Evolutionary conservation across 2,888 invertebrate species (phyloP).

Genomic region (Ophion ventricosus): DNA sequence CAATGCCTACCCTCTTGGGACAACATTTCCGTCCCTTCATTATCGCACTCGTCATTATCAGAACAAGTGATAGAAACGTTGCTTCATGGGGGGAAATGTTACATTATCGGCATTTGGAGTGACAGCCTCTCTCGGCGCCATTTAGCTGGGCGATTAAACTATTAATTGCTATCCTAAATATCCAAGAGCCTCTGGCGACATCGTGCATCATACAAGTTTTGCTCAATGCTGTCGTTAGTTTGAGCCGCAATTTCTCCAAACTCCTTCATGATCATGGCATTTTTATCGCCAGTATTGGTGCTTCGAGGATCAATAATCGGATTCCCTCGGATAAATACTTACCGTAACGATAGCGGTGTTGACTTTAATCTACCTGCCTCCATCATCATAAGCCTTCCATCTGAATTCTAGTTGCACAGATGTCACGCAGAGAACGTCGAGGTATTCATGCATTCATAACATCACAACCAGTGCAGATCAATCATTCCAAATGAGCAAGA

Average conservation of each 20-base stretch:
- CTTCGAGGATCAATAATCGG: background rate
- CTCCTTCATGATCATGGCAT: background rate
- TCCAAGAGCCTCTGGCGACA: background rate
- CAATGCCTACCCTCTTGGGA: slow-evolving; percentile 28
- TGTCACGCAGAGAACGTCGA: background rate
- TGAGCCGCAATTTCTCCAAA: background rate
- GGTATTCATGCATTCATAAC: background rate
- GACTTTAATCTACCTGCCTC: background rate
- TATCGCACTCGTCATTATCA: background rate
- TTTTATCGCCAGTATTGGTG: background rate
- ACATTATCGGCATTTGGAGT: slow-evolving; percentile 52
- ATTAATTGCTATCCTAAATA: slow-evolving; percentile 44
- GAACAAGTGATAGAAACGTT: slow-evolving; percentile 4
- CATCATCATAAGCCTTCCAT: background rate
- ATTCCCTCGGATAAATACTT: background rate
- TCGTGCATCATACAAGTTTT: background rate
- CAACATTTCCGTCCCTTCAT: slow-evolving; percentile 17
- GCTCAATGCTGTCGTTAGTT: background rate
- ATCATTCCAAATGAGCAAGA: slow-evolving; percentile 12
- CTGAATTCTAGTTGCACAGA: background rate
- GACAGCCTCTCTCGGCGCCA: slow-evolving; percentile 24
- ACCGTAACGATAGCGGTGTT: background rate
- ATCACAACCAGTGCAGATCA: background rate
- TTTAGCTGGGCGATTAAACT: slow-evolving; percentile 44
- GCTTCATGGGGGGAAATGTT: slow-evolving; percentile 16